Evolutionary conservation across 2,113 vertebrate genomes (phyloP).

Genomic region (Stomatorhinus ivindoensis): DNA sequence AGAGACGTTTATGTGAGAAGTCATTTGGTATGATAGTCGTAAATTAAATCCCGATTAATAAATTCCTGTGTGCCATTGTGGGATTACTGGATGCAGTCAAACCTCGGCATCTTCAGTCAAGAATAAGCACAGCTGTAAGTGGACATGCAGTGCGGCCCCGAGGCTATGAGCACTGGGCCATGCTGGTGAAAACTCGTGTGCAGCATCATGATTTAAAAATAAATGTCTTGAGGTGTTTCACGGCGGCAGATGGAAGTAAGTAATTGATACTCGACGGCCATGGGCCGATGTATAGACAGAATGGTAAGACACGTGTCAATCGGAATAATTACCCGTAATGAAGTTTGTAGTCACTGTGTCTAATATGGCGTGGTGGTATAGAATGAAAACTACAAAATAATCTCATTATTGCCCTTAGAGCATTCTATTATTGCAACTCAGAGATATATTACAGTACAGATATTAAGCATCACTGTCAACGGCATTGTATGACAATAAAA

Average conservation of each 20-base stretch:
- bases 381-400: not conserved
- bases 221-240: constrained; percentile 1
- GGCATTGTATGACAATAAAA: not conserved
- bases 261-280: not conserved
- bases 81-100: not conserved
- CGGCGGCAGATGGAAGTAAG: not conserved
- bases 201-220: not conserved
- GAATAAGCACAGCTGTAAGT: not conserved
- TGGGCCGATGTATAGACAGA: not conserved
- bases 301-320: not conserved
- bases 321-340: not conserved
- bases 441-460: not conserved
- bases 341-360: not conserved
- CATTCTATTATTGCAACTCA: not conserved
- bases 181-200: not conserved
- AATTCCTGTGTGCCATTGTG: not conserved
- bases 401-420: not conserved
- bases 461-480: not conserved
- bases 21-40: not conserved
- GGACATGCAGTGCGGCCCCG: not conserved
- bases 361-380: not conserved
- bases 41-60: not conserved
- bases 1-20: not conserved
- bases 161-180: not conserved
- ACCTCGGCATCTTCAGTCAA: not conserved